Evolutionary conservation across 2,797 vertebrate genomes (phyloP).

Genomic region (Gallirallus australis): DNA sequence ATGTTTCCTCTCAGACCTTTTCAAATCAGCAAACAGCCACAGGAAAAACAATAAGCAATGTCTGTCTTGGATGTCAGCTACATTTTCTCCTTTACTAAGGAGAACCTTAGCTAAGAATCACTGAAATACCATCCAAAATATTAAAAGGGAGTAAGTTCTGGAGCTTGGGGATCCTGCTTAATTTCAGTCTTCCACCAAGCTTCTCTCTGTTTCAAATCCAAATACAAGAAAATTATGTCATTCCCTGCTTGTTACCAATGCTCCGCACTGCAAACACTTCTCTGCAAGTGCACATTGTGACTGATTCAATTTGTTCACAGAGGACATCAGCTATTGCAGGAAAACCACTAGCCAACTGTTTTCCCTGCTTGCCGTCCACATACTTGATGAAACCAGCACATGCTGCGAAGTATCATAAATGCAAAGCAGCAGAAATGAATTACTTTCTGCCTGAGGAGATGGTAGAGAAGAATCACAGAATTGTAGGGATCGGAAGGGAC

Average conservation of each 20-base stretch:
- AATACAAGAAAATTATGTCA: fast-evolving
- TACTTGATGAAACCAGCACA: neutral
- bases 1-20: conserved; percentile 28
- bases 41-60: conserved; percentile 30
- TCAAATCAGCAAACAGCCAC: conserved; percentile 21
- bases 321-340: neutral
- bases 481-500: no score
- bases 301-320: neutral
- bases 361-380: neutral
- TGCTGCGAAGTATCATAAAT: neutral
- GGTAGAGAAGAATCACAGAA: neutral
- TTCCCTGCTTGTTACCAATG: neutral
- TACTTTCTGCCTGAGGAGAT: neutral
- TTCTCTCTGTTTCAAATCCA: neutral
- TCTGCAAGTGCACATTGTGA: neutral
- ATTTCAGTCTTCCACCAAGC: neutral
- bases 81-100: conserved; percentile 6
- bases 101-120: conserved; percentile 28
- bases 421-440: neutral
- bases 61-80: neutral
- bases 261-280: fast-evolving
- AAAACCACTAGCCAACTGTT: neutral
- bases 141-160: neutral
- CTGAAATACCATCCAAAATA: conserved; percentile 3
- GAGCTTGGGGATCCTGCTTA: neutral